Conservation (phyloP, 2,113 vertebrate genomes). For the Progne subis region DNA sequence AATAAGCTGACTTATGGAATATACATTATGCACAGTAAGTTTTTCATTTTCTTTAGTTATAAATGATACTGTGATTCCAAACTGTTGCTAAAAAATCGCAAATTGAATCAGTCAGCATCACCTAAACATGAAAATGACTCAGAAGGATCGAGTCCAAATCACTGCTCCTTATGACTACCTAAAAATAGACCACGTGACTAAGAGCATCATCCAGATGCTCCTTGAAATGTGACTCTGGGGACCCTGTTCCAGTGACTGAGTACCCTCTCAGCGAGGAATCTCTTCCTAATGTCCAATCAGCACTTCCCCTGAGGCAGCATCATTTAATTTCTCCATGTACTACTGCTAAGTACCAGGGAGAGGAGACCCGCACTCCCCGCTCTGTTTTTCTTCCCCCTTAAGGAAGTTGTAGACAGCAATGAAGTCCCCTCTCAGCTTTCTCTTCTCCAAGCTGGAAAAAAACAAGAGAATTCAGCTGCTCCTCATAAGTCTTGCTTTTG, state of each 20-base stretch:
- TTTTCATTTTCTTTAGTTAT: background rate
- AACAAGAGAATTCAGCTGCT: background rate
- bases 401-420: background rate
- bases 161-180: background rate
- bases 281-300: background rate
- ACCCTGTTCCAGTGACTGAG: background rate
- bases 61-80: background rate
- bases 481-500: background rate
- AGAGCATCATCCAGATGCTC: fast-evolving
- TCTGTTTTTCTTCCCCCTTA: background rate
- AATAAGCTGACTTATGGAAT: background rate
- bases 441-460: background rate
- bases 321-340: background rate
- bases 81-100: background rate
- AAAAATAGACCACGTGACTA: background rate
- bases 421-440: background rate
- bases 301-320: background rate
- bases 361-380: background rate
- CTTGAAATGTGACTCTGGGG: background rate
- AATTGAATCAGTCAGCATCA: background rate
- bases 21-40: background rate
- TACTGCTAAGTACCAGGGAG: background rate
- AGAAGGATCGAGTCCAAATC: background rate
- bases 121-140: background rate
- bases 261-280: background rate